phyloP scores from a whole-genome alignment of 1,140 invertebrate genomes.

The Drosophila sulfurigaster region DNA sequence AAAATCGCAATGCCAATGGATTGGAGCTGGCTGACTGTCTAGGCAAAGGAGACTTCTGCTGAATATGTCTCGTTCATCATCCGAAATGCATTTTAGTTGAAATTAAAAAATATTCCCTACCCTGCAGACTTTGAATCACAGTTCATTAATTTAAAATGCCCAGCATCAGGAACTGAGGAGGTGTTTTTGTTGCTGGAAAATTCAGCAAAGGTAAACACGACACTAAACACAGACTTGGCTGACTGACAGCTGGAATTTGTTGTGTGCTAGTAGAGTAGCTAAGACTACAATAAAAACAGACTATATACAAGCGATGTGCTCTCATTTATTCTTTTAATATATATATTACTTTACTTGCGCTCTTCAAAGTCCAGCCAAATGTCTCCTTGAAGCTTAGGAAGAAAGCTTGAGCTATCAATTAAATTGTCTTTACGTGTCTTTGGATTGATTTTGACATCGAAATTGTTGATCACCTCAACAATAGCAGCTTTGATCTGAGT shows the following conservation, averaged over 20 bases:
- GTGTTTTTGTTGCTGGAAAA: neutral
- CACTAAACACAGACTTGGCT: neutral
- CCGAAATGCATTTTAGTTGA: conserved; percentile 73
- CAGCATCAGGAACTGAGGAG: conserved; percentile 11
- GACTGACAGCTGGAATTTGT: conserved; percentile 29
- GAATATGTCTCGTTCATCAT: conserved; percentile 67
- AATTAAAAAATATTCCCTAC: conserved; percentile 60
- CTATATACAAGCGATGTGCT: neutral
- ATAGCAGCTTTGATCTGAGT: conserved; percentile 72
- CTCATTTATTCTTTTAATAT: neutral
- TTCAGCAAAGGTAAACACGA: conserved; percentile 1
- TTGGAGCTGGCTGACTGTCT: conserved; percentile 7
- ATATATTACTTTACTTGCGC: conserved; percentile 17
- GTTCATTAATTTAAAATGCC: conserved; percentile 79
- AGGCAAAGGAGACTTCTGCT: neutral
- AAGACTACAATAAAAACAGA: neutral
- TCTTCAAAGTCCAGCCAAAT: conserved; percentile 60
- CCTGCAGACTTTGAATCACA: conserved; percentile 51
- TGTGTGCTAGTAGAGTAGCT: neutral
- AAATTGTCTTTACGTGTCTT: conserved; percentile 71
- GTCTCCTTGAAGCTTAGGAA: conserved; percentile 35
- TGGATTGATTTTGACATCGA: conserved; percentile 61
- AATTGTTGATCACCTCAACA: conserved; percentile 65
- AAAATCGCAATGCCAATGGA: conserved; percentile 45
- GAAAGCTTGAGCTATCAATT: conserved; percentile 35